Base-by-base conservation (phyloP, 2,797 vertebrate species). In the Meriones psammophilus region DNA sequence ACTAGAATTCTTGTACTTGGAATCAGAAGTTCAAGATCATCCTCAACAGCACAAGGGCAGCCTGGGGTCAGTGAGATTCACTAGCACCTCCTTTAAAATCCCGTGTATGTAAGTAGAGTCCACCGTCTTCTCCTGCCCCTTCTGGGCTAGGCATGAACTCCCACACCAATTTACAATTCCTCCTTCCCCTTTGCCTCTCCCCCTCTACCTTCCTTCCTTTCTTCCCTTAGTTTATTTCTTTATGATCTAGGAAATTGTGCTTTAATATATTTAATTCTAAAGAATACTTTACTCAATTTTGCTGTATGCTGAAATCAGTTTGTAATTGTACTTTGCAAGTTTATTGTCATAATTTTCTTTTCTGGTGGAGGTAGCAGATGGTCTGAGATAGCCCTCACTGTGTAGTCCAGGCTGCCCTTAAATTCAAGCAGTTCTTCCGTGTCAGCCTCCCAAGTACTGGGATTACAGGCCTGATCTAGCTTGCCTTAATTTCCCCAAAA, bases 161-260 rank as follows among this genome's bases (percentile, higher is more conserved):
- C 30, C 8, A 36, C 22, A 60, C 56, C 39, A 18, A 20, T 28
- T 36, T 46, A 54, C 3, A 26, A 13, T 42, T 92, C 81, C 60
- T 78, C 58, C 93, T 58, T 54, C 42, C 42, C 42, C 42, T 6
- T 42, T 42, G 42, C 42, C 42, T 42, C 42, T 42, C 42, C 42
- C 46, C 4, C 18, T 33, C n/a, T 30, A 2, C 13, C 22, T 68
- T 15, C 66, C 30, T 28, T 15, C 5, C 26, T 17, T 50, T 7
- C n/a, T 39, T 39, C 8, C 10, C 91, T 87, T 83, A 74, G 66
- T 94, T 95, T 69, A 89, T 88, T 94, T 95, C 64, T 60, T 91
- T 92, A 77, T 92, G 33, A 89, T 60, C 83, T 97, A 84, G 36
- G 88, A 92, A 94, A 88, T 88, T 94, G 12, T 64, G 66, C 17